Evolutionary conservation across 2,888 invertebrate genomes (phyloP).

Genomic region (Gerosis bhagava): DNA sequence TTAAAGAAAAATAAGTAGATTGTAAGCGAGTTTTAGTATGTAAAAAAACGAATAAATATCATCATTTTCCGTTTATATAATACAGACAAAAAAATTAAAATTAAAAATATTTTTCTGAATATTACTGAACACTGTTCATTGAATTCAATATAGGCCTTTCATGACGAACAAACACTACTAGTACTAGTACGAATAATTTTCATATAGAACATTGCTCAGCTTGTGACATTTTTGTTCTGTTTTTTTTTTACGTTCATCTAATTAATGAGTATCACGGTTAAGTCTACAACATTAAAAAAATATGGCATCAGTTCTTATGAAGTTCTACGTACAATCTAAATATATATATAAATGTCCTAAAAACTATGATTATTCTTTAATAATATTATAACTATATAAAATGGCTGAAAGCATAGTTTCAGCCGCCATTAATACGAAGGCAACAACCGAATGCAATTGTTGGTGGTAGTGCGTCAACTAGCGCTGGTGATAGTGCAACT

Average conservation of each 20-base stretch:
- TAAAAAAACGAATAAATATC: too few relatives aligned
- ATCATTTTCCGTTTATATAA: too few relatives aligned
- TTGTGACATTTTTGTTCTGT: conserved; percentile 73
- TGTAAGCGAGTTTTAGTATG: too few relatives aligned
- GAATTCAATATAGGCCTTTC: too few relatives aligned
- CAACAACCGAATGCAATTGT: conserved; percentile 13
- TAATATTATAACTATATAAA: conserved; percentile 27
- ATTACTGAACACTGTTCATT: too few relatives aligned
- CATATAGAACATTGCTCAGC: conserved; percentile 52
- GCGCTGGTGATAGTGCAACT: too few relatives aligned
- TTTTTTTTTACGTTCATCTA: conserved; percentile 54
- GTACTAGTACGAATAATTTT: conserved; percentile 27
- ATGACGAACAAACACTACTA: too few relatives aligned
- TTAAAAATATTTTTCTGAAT: too few relatives aligned
- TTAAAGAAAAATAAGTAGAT: too few relatives aligned
- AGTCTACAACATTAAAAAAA: conserved; percentile 43
- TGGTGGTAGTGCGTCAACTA: too few relatives aligned
- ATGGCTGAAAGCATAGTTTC: conserved; percentile 36
- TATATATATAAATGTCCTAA: conserved; percentile 40
- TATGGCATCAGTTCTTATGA: conserved; percentile 35
- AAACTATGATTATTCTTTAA: conserved; percentile 36
- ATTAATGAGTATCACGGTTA: conserved; percentile 68
- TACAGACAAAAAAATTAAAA: too few relatives aligned
- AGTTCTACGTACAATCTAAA: conserved; percentile 33
- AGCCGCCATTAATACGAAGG: conserved; percentile 17